phyloP scores from a whole-genome alignment of 2,888 invertebrate genomes.

The Diarsia dahlii region DNA sequence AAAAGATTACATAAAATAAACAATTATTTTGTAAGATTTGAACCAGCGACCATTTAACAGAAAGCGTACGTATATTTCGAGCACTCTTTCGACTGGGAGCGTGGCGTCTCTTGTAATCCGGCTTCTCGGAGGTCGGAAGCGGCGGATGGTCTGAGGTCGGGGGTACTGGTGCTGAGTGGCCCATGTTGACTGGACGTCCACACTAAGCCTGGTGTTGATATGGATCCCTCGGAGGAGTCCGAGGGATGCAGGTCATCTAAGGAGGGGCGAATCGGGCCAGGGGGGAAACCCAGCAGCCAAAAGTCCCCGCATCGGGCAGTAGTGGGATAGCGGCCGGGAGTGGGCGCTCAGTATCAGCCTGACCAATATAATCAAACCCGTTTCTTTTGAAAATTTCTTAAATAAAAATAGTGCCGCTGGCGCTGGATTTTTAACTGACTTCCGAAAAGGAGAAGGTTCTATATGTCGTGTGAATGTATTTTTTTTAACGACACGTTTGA shows the following conservation, averaged over 20 bases:
- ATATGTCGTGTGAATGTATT: too few species aligned
- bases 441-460: too few species aligned
- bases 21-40: too few species aligned
- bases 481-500: too few species aligned
- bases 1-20: too few species aligned
- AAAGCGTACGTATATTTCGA: too few species aligned
- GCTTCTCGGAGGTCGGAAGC: slow-evolving; percentile 98
- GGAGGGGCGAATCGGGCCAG: slow-evolving; percentile 99
- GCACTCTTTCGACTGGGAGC: slow-evolving; percentile 93
- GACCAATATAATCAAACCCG: slow-evolving; percentile 89
- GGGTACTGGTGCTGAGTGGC: slow-evolving; percentile 82
- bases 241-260: slow-evolving; percentile 95
- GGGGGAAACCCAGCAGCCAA: slow-evolving; percentile 99
- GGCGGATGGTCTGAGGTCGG: slow-evolving; percentile 93
- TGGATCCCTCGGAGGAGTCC: slow-evolving; percentile 97
- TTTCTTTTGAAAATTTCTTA: slow-evolving; percentile 77
- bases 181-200: slow-evolving; percentile 96
- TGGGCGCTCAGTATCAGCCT: slow-evolving; percentile 97
- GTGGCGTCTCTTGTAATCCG: slow-evolving; percentile 99
- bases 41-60: too few species aligned
- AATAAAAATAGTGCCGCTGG: too few species aligned
- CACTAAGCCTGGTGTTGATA: slow-evolving; percentile 99
- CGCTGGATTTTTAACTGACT: too few species aligned
- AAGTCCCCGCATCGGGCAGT: slow-evolving; percentile 99
- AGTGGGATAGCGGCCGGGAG: slow-evolving; percentile 99